These are phyloP conservation scores for Caenorhabditis imperialis DNA, from an alignment of 2,888 invertebrate genomes.

Conservation along the genomic window DNA sequence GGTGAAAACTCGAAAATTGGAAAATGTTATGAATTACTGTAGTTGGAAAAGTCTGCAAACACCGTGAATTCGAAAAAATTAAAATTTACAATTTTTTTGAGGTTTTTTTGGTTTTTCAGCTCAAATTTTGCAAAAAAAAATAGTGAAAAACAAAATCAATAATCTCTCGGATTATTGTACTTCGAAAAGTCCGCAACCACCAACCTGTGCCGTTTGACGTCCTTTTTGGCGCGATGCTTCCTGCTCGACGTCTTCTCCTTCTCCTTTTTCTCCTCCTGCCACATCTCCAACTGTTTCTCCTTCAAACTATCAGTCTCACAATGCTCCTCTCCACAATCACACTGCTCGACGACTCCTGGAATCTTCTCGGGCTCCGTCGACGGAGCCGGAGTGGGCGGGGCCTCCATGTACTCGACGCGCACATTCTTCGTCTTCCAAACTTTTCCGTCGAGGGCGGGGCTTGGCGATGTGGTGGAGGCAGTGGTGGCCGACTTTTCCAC, in stretches of 20 bases:
- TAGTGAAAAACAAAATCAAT: too few species aligned
- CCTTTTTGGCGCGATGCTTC: too few species aligned
- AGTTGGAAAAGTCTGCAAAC: too few species aligned
- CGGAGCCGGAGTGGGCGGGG: too few species aligned
- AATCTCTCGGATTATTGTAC: too few species aligned
- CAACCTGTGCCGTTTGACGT: too few species aligned
- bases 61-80: too few species aligned
- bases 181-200: too few species aligned
- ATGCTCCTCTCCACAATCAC: slow-evolving; percentile 11
- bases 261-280: slow-evolving; percentile 1
- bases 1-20: too few species aligned
- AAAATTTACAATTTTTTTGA: too few species aligned
- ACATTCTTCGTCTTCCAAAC: slow-evolving; percentile 34
- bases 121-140: background rate
- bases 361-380: too few species aligned
- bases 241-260: background rate
- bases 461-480: background rate
- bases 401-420: slow-evolving; percentile 20
- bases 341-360: slow-evolving; percentile 4
- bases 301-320: slow-evolving; percentile 1
- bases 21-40: too few species aligned
- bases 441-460: slow-evolving; percentile 19
- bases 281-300: slow-evolving; percentile 8
- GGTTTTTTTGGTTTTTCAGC: background rate
- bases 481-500: slow-evolving; percentile 6